Evolutionary conservation across 2,113 vertebrate genomes (phyloP), one percentile per base, ranked within the genome.

Genomic region (Tragelaphus strepsiceros): DNA sequence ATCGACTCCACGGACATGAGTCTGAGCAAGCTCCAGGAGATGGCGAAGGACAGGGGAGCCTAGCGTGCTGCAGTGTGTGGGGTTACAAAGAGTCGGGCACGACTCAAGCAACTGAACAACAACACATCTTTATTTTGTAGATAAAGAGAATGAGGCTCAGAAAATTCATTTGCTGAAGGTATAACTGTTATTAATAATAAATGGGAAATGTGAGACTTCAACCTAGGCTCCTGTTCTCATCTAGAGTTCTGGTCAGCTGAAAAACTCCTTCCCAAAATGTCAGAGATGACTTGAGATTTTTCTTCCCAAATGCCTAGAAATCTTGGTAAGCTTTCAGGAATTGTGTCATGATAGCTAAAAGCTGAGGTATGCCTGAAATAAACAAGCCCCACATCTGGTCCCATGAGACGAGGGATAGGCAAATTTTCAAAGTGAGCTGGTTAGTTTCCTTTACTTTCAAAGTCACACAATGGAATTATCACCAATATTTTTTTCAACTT

Each of bases 331-430:
- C 32, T 86, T 91, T 93, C 30, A 94, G 80, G 56, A 96, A 87
- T 15, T 87, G 39, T 90, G 35, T 87, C 90, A 93, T 51, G 78
- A 81, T n/a, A 96, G 77, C 39, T 97, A 88, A 95, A 80, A 93
- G 90, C 67, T 93, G 54, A 22, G 77, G 24, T 53, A 32, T 71
- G 61, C 94, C 1, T 30, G 71, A 95, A 93, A 95, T 91, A 85
- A 95, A 58, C 7, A 28, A 96, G 78, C 46, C 26, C 17, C 17
- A 94, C 35, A 59, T 32, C 49, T 53, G 86, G 82, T 89, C 26
- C 32, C 88, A 77, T 54, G 28, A 87, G 71, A 91, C 39, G 22
- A 88, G 5, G 13, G 83, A 59, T 9, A 62, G 14, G 78, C 19
- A 90, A 26, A 92, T 46, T 89, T n/a, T 71, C 32, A 91, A 95